A percentile compares a stretch with the other conserved stretches of the same genome.
Conservation (phyloP, 2,888 invertebrate genomes). For the Automeris io region DNA sequence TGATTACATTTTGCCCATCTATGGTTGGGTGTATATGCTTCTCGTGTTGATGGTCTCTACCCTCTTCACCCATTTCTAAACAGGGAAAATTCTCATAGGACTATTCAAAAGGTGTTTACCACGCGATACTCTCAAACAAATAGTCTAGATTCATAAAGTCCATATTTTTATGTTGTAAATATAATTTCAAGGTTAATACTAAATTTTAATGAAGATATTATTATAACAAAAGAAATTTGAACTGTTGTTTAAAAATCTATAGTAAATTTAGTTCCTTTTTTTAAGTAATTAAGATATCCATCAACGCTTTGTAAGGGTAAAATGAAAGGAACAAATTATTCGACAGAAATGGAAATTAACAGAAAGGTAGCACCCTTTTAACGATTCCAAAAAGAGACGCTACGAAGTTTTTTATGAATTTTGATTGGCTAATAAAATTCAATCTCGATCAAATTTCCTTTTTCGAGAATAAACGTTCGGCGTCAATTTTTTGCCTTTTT, state of each 20-base stretch:
- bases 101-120: too few relatives aligned
- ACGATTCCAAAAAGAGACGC: slow-evolving; percentile 32
- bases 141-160: too few relatives aligned
- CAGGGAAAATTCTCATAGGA: too few relatives aligned
- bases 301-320: slow-evolving; percentile 9
- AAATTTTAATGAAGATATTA: too few relatives aligned
- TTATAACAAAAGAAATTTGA: slow-evolving; percentile 4
- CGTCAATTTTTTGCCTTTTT: background rate
- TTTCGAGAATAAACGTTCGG: slow-evolving; percentile 14
- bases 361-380: slow-evolving; percentile 27
- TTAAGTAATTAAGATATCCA: slow-evolving; percentile 15
- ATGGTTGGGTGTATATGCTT: too few relatives aligned
- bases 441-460: slow-evolving; percentile 41
- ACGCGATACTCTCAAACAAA: too few relatives aligned
- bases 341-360: slow-evolving; percentile 19
- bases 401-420: slow-evolving; percentile 38
- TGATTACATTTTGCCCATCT: too few relatives aligned
- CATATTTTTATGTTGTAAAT: too few relatives aligned
- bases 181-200: too few relatives aligned
- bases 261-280: background rate
- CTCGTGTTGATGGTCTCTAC: too few relatives aligned
- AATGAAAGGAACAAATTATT: slow-evolving; percentile 13
- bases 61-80: too few relatives aligned
- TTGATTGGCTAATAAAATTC: slow-evolving; percentile 50
- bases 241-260: slow-evolving; percentile 6